Conservation (phyloP, 2,888 invertebrate genomes). For the Polyommatus iphigenia region DNA sequence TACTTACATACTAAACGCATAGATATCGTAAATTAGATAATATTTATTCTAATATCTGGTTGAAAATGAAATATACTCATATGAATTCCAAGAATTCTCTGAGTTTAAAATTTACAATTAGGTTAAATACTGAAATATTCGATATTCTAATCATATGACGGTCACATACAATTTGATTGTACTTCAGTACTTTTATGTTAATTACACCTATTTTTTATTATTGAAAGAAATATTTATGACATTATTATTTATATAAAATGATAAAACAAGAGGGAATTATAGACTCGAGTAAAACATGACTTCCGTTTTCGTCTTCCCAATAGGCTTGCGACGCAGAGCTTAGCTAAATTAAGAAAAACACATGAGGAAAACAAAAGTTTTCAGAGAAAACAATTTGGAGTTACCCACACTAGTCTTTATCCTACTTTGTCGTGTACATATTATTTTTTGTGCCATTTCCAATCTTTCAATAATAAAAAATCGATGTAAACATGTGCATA, state of each 20-base stretch:
- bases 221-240: neutral
- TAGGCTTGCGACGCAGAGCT: neutral
- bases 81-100: constrained; percentile 27
- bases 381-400: neutral
- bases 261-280: neutral
- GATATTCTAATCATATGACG: constrained; percentile 4
- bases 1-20: constrained; percentile 26
- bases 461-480: constrained; percentile 19
- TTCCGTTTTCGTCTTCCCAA: constrained; percentile 5
- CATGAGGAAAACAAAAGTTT: neutral
- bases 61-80: constrained; percentile 19
- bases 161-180: constrained; percentile 24
- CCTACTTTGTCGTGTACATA: neutral
- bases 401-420: constrained; percentile 15
- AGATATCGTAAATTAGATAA: constrained; percentile 29
- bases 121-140: constrained; percentile 23
- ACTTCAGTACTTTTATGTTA: neutral
- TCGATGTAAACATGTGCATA: neutral
- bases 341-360: neutral
- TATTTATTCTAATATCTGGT: constrained; percentile 26
- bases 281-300: neutral
- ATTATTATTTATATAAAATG: neutral
- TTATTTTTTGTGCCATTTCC: constrained; percentile 21
- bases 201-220: constrained; percentile 4
- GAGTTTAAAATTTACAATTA: constrained; percentile 28